phyloP scores from a whole-genome alignment of 2,113 vertebrate species.

The Centropristis striata region DNA sequence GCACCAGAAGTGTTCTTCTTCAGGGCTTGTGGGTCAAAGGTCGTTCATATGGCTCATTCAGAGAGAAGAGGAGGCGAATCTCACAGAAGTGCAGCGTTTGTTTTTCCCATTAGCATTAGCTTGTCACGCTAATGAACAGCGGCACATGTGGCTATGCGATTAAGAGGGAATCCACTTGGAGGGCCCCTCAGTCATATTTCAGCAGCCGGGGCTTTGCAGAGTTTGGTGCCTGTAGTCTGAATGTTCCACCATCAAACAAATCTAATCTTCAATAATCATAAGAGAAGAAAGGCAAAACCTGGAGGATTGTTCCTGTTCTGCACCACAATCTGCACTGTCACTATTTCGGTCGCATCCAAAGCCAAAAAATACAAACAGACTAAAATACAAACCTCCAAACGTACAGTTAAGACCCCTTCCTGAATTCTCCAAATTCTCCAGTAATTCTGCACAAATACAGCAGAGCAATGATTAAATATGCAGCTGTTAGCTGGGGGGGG shows the following conservation, averaged over 20 bases:
- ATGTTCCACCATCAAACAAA: not conserved
- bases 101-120: constrained; percentile 74
- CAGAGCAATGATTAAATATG: not conserved
- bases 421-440: constrained; percentile 16
- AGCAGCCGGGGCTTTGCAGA: not conserved
- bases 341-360: not conserved
- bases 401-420: not conserved
- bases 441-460: constrained; percentile 1
- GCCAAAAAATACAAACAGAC: not conserved
- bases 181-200: constrained; percentile 33
- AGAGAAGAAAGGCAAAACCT: no score
- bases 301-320: not conserved
- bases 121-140: constrained; percentile 64
- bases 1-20: not conserved
- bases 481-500: constrained; percentile 5
- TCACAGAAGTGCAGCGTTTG: constrained; percentile 45
- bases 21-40: constrained; percentile 58
- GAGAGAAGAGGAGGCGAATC: constrained; percentile 19
- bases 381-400: not conserved
- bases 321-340: not conserved
- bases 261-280: not conserved
- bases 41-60: constrained; percentile 40
- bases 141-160: constrained; percentile 70
- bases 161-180: not conserved
- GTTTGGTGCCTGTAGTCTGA: not conserved